phyloP scores from a whole-genome alignment of 2,888 invertebrate genomes.

The Trimorus sp. region DNA sequence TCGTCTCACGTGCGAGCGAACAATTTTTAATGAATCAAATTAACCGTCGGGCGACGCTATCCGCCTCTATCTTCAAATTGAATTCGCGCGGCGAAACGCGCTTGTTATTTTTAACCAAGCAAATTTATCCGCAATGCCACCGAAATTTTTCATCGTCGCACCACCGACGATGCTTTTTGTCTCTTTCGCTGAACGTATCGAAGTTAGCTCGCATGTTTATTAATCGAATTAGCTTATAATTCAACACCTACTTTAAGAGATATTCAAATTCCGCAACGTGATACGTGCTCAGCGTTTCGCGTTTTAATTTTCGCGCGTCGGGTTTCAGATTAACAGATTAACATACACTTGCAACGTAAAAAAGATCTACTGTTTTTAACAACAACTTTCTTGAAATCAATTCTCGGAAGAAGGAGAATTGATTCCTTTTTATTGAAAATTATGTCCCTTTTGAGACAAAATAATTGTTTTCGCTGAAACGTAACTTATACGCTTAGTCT shows the following conservation, averaged over 20 bases:
- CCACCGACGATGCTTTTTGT: background rate
- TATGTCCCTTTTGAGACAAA: too few relatives aligned
- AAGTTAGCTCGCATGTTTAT: background rate
- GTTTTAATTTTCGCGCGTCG: constrained; percentile 22
- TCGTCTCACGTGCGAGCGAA: too few relatives aligned
- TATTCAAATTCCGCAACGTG: constrained; percentile 16
- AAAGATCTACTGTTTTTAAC: too few relatives aligned
- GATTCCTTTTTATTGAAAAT: too few relatives aligned
- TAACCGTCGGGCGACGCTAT: background rate
- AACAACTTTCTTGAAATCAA: too few relatives aligned
- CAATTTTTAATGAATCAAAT: background rate
- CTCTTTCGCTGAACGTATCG: background rate
- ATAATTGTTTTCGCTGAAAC: too few relatives aligned
- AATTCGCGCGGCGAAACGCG: background rate
- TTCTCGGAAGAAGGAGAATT: too few relatives aligned
- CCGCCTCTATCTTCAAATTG: background rate
- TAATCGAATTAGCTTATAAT: background rate
- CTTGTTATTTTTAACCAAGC: background rate
- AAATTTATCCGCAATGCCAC: background rate
- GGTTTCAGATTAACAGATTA: constrained; percentile 16
- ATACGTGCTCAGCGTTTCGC: constrained; percentile 14
- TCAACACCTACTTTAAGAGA: background rate
- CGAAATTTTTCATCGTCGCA: background rate
- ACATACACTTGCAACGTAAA: background rate
- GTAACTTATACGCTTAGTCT: too few relatives aligned